These are phyloP conservation scores for Melanotus villosus DNA, from an alignment of 2,888 invertebrate genomes.

Conservation along the genomic window DNA sequence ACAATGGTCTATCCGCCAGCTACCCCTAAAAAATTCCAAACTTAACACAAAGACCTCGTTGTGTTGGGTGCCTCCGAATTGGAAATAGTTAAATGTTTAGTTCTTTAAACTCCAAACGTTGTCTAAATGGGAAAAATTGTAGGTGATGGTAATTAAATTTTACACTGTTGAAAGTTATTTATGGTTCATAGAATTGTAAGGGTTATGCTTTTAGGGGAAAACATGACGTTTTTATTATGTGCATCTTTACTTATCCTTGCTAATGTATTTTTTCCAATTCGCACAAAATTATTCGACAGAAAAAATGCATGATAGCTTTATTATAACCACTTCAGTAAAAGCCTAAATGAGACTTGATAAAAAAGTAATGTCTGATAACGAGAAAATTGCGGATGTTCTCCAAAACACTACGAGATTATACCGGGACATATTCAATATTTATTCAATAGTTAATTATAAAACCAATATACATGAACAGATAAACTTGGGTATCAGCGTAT, in stretches of 20 bases:
- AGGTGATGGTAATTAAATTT: constrained; percentile 7
- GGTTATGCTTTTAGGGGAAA: background rate
- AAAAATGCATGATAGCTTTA: too few species aligned
- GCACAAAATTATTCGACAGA: too few species aligned
- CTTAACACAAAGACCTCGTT: constrained; percentile 38
- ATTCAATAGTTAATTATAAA: constrained; percentile 38
- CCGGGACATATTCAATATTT: constrained; percentile 20
- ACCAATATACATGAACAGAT: constrained; percentile 37
- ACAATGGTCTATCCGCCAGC: constrained; percentile 47
- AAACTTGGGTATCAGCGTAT: constrained; percentile 30
- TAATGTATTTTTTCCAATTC: background rate
- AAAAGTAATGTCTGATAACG: constrained; percentile 15
- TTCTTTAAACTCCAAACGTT: constrained; percentile 12
- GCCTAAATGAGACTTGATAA: background rate
- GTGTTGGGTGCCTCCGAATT: constrained; percentile 12
- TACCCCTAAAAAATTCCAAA: constrained; percentile 46
- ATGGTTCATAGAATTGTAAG: background rate
- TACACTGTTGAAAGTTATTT: constrained; percentile 4
- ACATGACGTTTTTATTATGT: background rate
- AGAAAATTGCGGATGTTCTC: constrained; percentile 25
- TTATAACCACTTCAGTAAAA: too few species aligned
- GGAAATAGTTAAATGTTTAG: constrained; percentile 18
- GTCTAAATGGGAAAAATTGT: background rate
- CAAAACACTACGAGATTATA: constrained; percentile 15
- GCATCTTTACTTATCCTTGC: background rate